A percentile compares a stretch with the other conserved stretches of the same genome.
These are phyloP conservation scores for Nothocercus nigrocapillus DNA, from an alignment of 2,113 vertebrate species.

Conservation along the genomic window DNA sequence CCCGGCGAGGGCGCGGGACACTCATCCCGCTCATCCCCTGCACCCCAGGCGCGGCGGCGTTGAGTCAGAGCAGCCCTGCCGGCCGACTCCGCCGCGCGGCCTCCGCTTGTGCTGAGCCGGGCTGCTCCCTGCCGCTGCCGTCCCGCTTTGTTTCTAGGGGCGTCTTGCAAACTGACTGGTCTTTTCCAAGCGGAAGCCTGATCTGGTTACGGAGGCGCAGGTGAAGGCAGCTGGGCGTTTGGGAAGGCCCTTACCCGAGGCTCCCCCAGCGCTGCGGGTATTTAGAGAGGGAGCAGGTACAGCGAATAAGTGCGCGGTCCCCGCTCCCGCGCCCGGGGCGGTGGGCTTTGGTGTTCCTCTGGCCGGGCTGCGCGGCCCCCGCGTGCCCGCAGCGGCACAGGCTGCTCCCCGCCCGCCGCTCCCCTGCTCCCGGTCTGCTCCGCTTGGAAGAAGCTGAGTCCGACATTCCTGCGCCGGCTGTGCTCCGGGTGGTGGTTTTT, in stretches of 20 bases:
- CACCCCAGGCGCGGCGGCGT: neutral
- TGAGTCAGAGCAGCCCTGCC: neutral
- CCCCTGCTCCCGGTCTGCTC: fast-evolving
- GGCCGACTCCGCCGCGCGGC: too few species aligned
- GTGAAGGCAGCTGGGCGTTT: neutral
- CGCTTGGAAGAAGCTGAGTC: neutral
- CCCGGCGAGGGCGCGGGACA: neutral
- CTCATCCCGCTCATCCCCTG: neutral
- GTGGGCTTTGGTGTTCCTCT: neutral
- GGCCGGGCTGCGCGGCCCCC: too few species aligned
- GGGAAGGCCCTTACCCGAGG: neutral
- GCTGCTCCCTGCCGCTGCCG: too few species aligned
- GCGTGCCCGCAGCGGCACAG: too few species aligned
- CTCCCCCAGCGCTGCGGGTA: neutral
- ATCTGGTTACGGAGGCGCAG: neutral
- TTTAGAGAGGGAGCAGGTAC: fast-evolving
- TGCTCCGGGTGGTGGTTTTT: neutral
- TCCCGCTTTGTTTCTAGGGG: neutral
- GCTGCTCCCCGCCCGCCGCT: too few species aligned
- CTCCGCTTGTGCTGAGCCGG: too few species aligned
- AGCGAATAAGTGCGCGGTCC: too few species aligned
- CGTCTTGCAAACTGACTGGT: neutral
- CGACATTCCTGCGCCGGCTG: neutral
- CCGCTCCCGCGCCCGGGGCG: neutral
- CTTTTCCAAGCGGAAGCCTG: neutral